A percentile compares a stretch with the other conserved stretches of the same genome.
Conservation (phyloP, 2,888 invertebrate species). For the Gibbula magus region DNA sequence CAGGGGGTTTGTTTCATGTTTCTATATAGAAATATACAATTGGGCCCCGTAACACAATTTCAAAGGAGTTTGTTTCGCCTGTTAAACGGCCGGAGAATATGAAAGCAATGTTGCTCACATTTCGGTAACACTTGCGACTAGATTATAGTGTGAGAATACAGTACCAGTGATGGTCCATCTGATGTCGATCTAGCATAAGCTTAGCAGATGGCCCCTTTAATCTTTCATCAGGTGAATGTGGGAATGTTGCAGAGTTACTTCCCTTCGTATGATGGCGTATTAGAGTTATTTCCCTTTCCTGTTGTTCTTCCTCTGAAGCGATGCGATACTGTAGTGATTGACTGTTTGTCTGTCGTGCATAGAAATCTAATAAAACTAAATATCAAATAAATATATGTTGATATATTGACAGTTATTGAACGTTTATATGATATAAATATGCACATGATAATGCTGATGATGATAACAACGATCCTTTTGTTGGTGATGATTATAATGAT, state of each 20-base stretch:
- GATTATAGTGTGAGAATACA: too few species aligned
- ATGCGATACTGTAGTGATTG: too few species aligned
- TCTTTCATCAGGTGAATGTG: background rate
- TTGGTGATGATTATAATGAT: too few species aligned
- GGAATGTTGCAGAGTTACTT: background rate
- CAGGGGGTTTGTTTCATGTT: background rate
- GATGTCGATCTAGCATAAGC: background rate
- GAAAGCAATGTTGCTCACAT: background rate
- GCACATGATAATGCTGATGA: too few species aligned
- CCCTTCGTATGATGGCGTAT: background rate
- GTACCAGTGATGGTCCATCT: background rate
- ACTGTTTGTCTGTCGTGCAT: too few species aligned
- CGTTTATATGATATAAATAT: too few species aligned
- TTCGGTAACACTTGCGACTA: too few species aligned
- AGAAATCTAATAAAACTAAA: too few species aligned
- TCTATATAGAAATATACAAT: background rate
- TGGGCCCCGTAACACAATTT: background rate
- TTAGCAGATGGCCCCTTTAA: background rate
- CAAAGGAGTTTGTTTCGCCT: background rate
- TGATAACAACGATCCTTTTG: too few species aligned
- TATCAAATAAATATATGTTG: too few species aligned
- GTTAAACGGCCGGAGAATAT: background rate
- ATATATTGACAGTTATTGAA: too few species aligned
- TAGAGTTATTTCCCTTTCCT: conserved; percentile 11
- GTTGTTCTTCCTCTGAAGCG: background rate